Base-by-base conservation (phyloP, 2,888 invertebrate genomes). In the Therioaphis trifolii region DNA sequence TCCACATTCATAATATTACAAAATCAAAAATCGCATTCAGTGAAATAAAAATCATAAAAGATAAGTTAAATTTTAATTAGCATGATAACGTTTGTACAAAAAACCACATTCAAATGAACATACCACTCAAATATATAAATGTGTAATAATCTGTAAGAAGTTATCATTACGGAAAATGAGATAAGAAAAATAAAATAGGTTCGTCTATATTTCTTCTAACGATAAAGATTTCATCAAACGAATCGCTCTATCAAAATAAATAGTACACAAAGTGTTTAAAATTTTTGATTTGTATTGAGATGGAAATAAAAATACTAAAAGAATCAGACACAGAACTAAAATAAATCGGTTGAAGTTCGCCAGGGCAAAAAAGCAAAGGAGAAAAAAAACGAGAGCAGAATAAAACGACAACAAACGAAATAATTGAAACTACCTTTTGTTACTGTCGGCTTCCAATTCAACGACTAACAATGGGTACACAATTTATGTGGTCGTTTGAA, bases 371-470 rank as follows among this genome's bases (percentile, higher is more conserved):
- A 29, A 61, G 21, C n/a, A 29, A 71, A 46, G 29, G 61, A 61
- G 35, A 24, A 46, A 49, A 71, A 66, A 71, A 58, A 79, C 58
- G n/a, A 71, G 71, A 71, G 80, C 80, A 40, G 61, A 72, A 80
- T 72, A 80, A 72, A 82, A 82, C 82, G 72, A 74, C 82, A 66
- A 74, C 74, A 52, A 74, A 82, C 82, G 74, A 82, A 82, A 82
- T 82, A 82, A 82, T 82, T 82, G 82, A 82, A 82, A 82, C 72
- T 63, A 74, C 82, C 82, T 74, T 82, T 82, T 82, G 82, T 82
- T 74, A 63, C 82, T 74, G 82, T 82, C 82, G 82, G 82, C 74
- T 82, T 74, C 82, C 82, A 82, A 82, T 74, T n/a, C 72, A 63
- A 82, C 80, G 49, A 72, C 82, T 63, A 82, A 82, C 82, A 82